Evolutionary conservation across 2,113 vertebrate genomes (phyloP).

Genomic region (Galeopterus variegatus): DNA sequence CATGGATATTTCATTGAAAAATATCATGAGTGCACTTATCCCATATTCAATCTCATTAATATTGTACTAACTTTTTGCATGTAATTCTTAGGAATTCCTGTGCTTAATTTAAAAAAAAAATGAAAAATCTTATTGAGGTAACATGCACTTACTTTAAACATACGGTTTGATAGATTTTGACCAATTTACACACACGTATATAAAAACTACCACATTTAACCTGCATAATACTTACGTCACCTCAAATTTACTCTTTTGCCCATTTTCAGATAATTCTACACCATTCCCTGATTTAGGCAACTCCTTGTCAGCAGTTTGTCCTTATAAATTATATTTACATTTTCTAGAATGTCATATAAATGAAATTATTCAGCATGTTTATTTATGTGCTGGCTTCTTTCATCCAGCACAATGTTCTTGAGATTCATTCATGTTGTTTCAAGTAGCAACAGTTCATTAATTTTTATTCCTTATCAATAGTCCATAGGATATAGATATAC

Average conservation of each 20-base stretch:
- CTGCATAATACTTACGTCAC: not conserved
- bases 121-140: not conserved
- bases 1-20: not conserved
- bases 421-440: not conserved
- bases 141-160: not conserved
- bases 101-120: not conserved
- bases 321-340: not conserved
- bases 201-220: not conserved
- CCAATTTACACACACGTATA: not conserved
- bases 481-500: not conserved
- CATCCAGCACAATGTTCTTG: not conserved
- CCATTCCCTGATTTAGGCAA: not conserved
- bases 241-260: not conserved
- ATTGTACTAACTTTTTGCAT: not conserved
- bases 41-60: not conserved
- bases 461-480: not conserved
- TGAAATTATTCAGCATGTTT: not conserved
- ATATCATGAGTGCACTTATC: not conserved
- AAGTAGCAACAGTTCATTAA: not conserved
- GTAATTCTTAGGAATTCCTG: not conserved
- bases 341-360: not conserved
- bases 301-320: not conserved
- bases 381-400: not conserved
- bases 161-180: not conserved
- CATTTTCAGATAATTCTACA: not conserved